A percentile compares a stretch with the other conserved stretches of the same genome.
These are phyloP conservation scores for Caranx melampygus DNA, from an alignment of 2,113 vertebrate species.

Conservation along the genomic window DNA sequence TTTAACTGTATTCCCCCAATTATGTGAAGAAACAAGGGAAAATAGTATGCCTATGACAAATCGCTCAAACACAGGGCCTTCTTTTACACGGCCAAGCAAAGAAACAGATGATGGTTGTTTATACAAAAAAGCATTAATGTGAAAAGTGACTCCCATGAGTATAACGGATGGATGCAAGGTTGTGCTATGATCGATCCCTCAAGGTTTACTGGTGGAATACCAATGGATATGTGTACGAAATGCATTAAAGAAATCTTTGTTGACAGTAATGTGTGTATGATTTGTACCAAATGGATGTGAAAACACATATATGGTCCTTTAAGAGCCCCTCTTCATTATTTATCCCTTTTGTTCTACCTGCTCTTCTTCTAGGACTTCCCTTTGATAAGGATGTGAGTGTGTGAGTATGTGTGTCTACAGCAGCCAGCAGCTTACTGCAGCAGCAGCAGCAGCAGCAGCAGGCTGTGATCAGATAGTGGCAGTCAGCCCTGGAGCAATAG, in stretches of 20 bases:
- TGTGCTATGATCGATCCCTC: no score
- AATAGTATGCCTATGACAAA: not conserved
- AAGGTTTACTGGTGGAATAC: no score
- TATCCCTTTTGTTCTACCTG: not conserved
- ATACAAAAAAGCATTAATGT: no score
- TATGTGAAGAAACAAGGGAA: not conserved
- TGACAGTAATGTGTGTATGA: not conserved
- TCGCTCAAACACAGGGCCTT: no score
- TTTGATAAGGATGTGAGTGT: not conserved
- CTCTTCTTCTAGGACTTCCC: not conserved
- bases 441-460: conserved; percentile 8
- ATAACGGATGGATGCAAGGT: no score
- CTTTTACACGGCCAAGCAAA: no score
- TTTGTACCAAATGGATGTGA: not conserved
- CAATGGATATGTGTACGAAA: no score
- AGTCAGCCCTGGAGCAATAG: conserved; percentile 10
- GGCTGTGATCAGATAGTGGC: conserved; percentile 14
- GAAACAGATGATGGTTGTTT: no score
- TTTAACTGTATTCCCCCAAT: not conserved
- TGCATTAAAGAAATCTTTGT: no score
- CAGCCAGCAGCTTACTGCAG: conserved; percentile 16
- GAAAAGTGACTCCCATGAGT: no score
- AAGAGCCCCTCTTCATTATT: not conserved
- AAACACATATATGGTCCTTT: not conserved
- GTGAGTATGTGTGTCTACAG: not conserved